Percentiles rank a stretch among this genome's conserved stretches.
phyloP scores from a whole-genome alignment of 2,113 vertebrate species.

The Rhabdornis inornatus region DNA sequence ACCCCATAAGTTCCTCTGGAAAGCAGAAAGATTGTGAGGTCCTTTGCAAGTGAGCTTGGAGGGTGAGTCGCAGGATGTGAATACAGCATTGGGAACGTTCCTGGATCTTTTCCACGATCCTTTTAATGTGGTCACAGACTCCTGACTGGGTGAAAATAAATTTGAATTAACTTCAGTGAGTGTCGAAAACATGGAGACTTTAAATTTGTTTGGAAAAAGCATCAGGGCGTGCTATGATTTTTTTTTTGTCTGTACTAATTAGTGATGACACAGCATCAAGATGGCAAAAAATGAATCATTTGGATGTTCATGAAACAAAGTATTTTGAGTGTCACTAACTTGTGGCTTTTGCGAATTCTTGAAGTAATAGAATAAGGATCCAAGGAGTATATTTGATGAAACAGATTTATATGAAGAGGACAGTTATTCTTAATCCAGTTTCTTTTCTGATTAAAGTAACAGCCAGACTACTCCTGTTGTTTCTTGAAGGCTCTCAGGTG shows the following conservation, averaged over 20 bases:
- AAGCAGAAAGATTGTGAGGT: background rate
- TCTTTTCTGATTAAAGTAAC: background rate
- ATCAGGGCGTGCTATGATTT: background rate
- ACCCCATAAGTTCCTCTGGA: background rate
- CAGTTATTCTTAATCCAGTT: background rate
- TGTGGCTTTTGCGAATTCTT: conserved; percentile 37
- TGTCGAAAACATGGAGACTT: conserved; percentile 43
- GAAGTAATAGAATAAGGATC: background rate
- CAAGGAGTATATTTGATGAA: background rate
- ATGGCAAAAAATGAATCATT: conserved; percentile 52
- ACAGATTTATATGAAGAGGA: background rate
- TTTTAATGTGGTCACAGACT: conserved; percentile 57
- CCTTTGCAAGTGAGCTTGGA: background rate
- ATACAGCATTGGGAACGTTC: conserved; percentile 24
- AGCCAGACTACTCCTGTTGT: background rate
- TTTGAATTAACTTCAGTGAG: conserved; percentile 43
- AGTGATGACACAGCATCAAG: conserved; percentile 54
- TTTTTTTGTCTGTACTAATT: conserved; percentile 28
- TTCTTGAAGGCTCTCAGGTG: background rate
- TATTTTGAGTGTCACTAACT: conserved; percentile 7
- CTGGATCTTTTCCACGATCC: conserved; percentile 5
- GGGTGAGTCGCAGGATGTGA: conserved; percentile 39
- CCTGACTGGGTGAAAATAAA: conserved; percentile 53
- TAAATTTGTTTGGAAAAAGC: conserved; percentile 43
- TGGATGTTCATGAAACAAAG: background rate